Evolutionary conservation across 2,113 vertebrate genomes (phyloP).

Genomic region (Hyla sarda): DNA sequence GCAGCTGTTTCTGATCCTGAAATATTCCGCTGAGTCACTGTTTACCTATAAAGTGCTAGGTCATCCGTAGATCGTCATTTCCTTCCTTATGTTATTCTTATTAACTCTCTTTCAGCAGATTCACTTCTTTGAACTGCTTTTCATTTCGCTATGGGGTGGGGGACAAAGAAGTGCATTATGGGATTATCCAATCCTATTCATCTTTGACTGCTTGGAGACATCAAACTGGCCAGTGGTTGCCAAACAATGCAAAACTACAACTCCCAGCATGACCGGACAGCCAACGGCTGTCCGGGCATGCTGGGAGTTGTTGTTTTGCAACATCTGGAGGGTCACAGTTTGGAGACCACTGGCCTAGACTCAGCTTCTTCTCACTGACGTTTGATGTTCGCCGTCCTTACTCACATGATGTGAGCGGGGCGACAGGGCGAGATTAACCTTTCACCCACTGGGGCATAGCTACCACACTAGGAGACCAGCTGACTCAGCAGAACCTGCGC

Average conservation of each 20-base stretch:
- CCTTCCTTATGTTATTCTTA: not conserved
- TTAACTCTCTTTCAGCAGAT: constrained; percentile 22
- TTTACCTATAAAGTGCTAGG: not conserved
- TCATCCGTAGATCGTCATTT: not conserved
- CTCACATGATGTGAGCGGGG: not conserved
- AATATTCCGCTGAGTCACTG: constrained; percentile 3
- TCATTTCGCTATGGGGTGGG: no score
- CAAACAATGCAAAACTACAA: no score
- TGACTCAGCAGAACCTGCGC: not conserved
- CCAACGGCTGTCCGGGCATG: no score
- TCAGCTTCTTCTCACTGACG: no score
- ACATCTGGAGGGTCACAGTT: no score
- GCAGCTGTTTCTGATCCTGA: not conserved
- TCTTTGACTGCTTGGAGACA: no score
- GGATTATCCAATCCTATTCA: not conserved
- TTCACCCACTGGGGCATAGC: not conserved
- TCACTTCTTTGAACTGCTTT: not conserved
- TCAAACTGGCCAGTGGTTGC: no score
- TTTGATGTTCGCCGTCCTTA: not conserved
- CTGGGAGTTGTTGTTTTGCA: no score
- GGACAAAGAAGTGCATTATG: not conserved
- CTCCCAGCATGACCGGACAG: no score
- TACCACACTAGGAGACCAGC: not conserved
- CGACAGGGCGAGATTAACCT: not conserved
- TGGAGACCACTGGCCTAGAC: no score